Evolutionary conservation across 2,888 invertebrate genomes (phyloP), one percentile per base, ranked within the genome.

Genomic region (Papilio elwesi): DNA sequence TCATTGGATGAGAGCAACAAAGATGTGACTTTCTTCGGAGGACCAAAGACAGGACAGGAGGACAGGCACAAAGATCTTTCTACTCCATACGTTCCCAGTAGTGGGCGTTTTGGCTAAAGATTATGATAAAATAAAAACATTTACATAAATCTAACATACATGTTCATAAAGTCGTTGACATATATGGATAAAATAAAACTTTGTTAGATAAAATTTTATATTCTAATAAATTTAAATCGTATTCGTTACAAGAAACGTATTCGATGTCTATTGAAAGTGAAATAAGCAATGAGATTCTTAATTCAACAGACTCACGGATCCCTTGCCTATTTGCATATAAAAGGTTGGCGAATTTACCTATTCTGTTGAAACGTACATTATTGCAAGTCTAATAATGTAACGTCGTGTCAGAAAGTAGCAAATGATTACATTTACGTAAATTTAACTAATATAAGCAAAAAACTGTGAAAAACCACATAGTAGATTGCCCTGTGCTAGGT

Each of bases 201-300:
- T 26, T 6, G n/a, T 9, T 64, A 3, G n/a, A n/a, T 66, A n/a
- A 43, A 67, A 16, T 55, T 59, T 38, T 12, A 13, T 55, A 7
- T 43, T 53, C 68, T 62, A 73, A 73, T 62, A 63, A 13, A 73
- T 73, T 66, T 59, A 70, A 74, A 74, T 70, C 53, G 49, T 67
- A 74, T 74, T 74, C 70, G 36, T 67, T 59, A 74, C 73, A 51
- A 62, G 62, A 67, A 74, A 70, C 73, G 53, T 66, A 51, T 67
- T 74, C 53, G 52, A 55, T 67, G 73, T 74, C 66, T 70, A 74
- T 38, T 43, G 66, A 67, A 52, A 70, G 73, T 67, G 63, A 70
- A 70, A 70, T 73, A 70, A 67, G 73, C 70, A 67, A 74, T 63
- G 73, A 70, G 70, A 74, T 74, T 70, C 67, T 67, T 67, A 70